These are phyloP conservation scores for Hyalella azteca DNA, from an alignment of 2,888 invertebrate species.

Conservation along the genomic window DNA sequence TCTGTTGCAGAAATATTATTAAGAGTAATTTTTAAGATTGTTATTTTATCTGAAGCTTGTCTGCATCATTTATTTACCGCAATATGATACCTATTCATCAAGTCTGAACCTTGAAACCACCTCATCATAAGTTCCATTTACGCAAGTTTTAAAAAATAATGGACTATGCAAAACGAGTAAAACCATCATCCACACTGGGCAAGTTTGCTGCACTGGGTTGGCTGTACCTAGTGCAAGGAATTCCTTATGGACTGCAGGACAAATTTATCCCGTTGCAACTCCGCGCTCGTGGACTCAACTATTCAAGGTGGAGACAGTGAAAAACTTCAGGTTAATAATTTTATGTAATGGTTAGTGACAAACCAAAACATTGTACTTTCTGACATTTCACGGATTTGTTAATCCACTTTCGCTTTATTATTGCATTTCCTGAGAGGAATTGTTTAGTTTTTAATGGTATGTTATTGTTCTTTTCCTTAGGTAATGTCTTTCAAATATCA, in stretches of 20 bases:
- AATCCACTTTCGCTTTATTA: too few relatives aligned
- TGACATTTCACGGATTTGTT: too few relatives aligned
- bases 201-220: conserved; percentile 43
- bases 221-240: conserved; percentile 52
- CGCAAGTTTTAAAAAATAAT: not conserved
- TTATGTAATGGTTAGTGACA: too few relatives aligned
- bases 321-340: too few relatives aligned
- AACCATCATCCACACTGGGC: not conserved
- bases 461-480: too few relatives aligned
- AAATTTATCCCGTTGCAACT: conserved; percentile 51
- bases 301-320: conserved; percentile 52
- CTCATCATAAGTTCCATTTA: not conserved
- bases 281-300: conserved; percentile 40
- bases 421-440: too few relatives aligned
- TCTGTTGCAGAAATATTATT: not conserved
- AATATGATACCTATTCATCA: not conserved
- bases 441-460: too few relatives aligned
- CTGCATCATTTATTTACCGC: too few relatives aligned
- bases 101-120: not conserved
- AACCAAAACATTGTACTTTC: too few relatives aligned
- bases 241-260: conserved; percentile 54
- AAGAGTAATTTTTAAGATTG: not conserved
- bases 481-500: too few relatives aligned
- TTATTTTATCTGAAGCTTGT: not conserved
- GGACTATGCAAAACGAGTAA: too few relatives aligned